Evolutionary conservation across 2,888 invertebrate species (phyloP).

Genomic region (Cheilosia pagana): DNA sequence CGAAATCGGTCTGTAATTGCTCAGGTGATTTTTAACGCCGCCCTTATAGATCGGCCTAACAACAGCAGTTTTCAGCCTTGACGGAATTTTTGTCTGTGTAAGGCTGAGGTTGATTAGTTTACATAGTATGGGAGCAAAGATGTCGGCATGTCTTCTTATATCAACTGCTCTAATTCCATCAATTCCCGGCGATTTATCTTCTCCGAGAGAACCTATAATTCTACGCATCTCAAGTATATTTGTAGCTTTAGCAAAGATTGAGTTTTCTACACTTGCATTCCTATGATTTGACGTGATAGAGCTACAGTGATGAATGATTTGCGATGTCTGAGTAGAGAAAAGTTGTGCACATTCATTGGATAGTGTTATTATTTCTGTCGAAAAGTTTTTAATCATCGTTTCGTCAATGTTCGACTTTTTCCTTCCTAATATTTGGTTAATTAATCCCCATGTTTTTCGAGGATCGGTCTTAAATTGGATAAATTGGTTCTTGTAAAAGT

Average conservation of each 20-base stretch:
- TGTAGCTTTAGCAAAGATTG: neutral
- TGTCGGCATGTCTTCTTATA: neutral
- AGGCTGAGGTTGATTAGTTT: too few relatives aligned
- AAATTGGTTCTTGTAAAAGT: too few relatives aligned
- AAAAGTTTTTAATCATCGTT: too few relatives aligned
- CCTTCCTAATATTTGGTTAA: neutral
- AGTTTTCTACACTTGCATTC: too few relatives aligned
- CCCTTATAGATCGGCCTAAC: too few relatives aligned
- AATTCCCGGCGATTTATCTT: neutral
- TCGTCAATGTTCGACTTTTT: conserved; percentile 1
- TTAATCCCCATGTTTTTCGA: too few relatives aligned
- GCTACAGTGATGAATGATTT: conserved; percentile 1
- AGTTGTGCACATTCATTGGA: neutral
- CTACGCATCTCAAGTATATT: neutral
- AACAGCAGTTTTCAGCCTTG: too few relatives aligned
- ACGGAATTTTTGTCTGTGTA: too few relatives aligned
- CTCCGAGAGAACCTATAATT: neutral
- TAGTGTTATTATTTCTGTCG: neutral
- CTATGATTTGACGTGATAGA: neutral
- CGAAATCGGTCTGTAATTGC: too few relatives aligned
- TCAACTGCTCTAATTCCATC: conserved; percentile 13
- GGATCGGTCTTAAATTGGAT: too few relatives aligned
- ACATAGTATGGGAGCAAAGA: neutral
- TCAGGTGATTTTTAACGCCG: too few relatives aligned
- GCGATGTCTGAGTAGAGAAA: neutral